These are phyloP conservation scores for Acropora yongei DNA, from an alignment of 64 coral and sea anemone genomes.

Conservation along the genomic window DNA sequence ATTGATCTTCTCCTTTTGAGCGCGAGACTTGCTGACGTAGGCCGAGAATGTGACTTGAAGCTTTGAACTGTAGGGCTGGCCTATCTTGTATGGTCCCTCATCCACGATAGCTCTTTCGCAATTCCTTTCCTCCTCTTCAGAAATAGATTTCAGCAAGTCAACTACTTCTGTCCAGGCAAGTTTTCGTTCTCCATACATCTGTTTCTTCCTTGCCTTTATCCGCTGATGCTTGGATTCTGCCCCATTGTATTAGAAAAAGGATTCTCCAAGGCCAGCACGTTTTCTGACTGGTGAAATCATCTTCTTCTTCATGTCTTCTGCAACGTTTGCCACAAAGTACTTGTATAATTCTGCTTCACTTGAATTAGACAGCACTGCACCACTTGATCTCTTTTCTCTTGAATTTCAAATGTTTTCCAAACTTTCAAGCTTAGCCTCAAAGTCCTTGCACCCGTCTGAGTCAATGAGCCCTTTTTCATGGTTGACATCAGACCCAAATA, in stretches of 20 bases:
- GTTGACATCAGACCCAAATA: too few species aligned
- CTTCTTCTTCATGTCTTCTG: background rate
- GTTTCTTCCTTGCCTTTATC: background rate
- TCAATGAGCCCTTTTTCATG: too few species aligned
- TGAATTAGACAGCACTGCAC: background rate
- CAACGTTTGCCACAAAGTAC: conserved; percentile 8
- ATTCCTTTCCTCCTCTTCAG: conserved; percentile 2
- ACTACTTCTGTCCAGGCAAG: background rate
- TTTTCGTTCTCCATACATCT: conserved; percentile 13
- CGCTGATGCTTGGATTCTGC: conserved; percentile 11
- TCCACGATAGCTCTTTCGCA: background rate
- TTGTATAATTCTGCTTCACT: background rate
- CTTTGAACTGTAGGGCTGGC: background rate
- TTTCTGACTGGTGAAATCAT: conserved; percentile 6
- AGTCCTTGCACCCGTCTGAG: too few species aligned
- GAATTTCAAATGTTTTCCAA: conserved; percentile 30
- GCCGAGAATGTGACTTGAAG: background rate
- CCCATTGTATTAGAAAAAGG: background rate
- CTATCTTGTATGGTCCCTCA: conserved; percentile 1
- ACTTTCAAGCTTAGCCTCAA: conserved; percentile 41
- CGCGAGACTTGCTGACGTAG: conserved; percentile 16
- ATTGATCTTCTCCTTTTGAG: conserved; percentile 17
- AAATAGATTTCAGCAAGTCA: background rate
- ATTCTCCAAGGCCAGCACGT: background rate
- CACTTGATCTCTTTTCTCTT: conserved; percentile 5